Evolutionary conservation across 2,113 vertebrate species (phyloP).

Genomic region (Phodopus roborovskii): DNA sequence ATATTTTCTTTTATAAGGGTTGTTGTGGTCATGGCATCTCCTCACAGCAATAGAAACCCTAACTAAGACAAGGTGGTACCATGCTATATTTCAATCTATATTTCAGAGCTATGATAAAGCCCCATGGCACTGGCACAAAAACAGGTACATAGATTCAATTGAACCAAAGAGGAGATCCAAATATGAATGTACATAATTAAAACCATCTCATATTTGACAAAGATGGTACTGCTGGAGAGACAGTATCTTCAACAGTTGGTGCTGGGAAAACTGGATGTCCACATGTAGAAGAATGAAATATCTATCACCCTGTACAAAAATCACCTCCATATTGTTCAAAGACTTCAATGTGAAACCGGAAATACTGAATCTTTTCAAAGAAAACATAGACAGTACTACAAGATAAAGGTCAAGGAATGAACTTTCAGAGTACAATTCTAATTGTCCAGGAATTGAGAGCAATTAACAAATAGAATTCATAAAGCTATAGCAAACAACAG

Average conservation of each 20-base stretch:
- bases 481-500: neutral
- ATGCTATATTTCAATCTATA: neutral
- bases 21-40: no score
- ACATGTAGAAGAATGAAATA: neutral
- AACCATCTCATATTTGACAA: neutral
- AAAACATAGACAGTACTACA: neutral
- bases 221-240: no score
- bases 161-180: no score
- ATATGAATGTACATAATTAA: neutral
- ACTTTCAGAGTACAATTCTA: neutral
- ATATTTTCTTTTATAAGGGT: no score
- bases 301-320: neutral
- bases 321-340: neutral
- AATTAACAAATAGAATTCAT: neutral
- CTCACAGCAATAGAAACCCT: no score
- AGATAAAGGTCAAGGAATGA: neutral
- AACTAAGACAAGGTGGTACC: no score
- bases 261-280: neutral
- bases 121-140: neutral
- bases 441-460: neutral
- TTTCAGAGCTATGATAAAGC: neutral
- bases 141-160: no score
- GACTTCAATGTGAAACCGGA: neutral
- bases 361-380: neutral
- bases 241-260: neutral